These are phyloP conservation scores for Leucopsar rothschildi DNA, from an alignment of 2,113 vertebrate genomes.

Conservation along the genomic window DNA sequence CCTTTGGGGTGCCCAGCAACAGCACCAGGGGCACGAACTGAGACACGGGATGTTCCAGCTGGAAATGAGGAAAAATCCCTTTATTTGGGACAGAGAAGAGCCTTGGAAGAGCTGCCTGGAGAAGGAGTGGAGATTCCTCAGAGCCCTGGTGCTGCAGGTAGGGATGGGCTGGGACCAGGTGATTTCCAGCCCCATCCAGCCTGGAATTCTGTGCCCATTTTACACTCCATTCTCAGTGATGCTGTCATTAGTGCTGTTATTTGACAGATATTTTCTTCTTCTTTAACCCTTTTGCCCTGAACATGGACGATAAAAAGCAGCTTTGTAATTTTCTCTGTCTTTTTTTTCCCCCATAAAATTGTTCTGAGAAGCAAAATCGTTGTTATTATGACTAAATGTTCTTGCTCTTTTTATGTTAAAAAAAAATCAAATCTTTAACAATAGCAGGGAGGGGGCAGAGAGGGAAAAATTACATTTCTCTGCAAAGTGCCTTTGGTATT, in stretches of 20 bases:
- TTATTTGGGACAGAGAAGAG: not conserved
- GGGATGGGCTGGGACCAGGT: not conserved
- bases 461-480: not conserved
- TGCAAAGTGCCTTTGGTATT: constrained; percentile 8
- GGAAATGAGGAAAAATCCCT: not conserved
- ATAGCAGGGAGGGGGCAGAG: not conserved
- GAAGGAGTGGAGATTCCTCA: not conserved
- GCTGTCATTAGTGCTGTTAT: not conserved
- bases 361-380: not conserved
- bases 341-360: not conserved
- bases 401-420: not conserved
- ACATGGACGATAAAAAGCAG: not conserved
- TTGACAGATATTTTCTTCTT: not conserved
- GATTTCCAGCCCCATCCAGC: not conserved
- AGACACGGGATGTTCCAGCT: not conserved
- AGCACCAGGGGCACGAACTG: not conserved
- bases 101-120: not conserved
- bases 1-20: not conserved
- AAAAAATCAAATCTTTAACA: not conserved
- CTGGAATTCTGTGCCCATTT: not conserved
- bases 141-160: not conserved
- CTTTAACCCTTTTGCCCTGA: not conserved
- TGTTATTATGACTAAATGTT: not conserved
- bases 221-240: not conserved
- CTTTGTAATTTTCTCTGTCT: not conserved